Evolutionary conservation across 2,113 vertebrate species (phyloP).

Genomic region (Corynorhinus townsendii): DNA sequence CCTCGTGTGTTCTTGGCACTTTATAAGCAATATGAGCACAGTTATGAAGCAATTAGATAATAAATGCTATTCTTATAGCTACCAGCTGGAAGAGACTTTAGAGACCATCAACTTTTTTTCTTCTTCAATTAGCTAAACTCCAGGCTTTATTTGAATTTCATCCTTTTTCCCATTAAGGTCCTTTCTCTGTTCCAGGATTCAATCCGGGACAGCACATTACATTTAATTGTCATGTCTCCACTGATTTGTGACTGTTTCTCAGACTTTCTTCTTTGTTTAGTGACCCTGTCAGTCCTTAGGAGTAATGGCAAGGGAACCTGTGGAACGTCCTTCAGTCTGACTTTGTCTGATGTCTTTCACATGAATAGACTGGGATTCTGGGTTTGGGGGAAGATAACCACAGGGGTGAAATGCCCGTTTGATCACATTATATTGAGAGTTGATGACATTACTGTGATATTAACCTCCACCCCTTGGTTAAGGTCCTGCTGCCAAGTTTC

Average conservation of each 20-base stretch:
- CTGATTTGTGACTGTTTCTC: neutral
- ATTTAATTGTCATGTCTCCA: neutral
- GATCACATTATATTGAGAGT: neutral
- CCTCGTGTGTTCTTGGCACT: neutral
- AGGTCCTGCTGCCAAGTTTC: neutral
- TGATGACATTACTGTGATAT: neutral
- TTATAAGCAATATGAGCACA: neutral
- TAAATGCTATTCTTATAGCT: conserved; percentile 51
- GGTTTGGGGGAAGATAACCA: neutral
- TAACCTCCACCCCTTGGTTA: neutral
- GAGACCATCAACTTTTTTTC: conserved; percentile 8
- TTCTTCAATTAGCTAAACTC: conserved; percentile 43
- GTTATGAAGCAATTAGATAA: conserved; percentile 53
- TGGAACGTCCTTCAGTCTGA: neutral
- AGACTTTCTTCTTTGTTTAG: neutral
- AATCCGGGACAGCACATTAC: neutral
- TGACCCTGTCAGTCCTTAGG: neutral
- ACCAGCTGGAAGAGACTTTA: conserved; percentile 51
- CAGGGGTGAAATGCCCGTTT: neutral
- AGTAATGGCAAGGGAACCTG: neutral
- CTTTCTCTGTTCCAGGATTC: neutral
- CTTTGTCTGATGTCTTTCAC: neutral
- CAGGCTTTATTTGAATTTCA: conserved; percentile 51
- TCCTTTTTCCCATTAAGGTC: neutral
- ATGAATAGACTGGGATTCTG: neutral